Percentiles rank a stretch among this genome's conserved stretches.
Evolutionary conservation across 2,113 vertebrate genomes (phyloP).

Genomic region (Eublepharis macularius): DNA sequence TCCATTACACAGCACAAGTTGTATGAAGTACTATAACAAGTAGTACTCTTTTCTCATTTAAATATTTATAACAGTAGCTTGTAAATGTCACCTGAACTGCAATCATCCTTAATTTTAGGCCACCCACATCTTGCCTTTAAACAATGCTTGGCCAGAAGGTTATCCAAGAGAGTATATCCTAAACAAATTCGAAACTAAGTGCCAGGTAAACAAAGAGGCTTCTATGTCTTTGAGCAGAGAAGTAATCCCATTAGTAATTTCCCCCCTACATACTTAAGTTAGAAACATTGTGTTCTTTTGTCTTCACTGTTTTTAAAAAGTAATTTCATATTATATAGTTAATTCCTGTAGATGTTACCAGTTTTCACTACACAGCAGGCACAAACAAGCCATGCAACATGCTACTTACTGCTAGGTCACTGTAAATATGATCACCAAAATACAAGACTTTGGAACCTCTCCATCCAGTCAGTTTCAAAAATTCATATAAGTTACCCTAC

Average conservation of each 20-base stretch:
- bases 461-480: conserved; percentile 98
- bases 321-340: not conserved
- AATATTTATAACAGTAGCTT: conserved; percentile 12
- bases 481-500: conserved; percentile 97
- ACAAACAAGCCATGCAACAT: conserved; percentile 7
- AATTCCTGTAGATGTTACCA: not conserved
- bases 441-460: conserved; percentile 96
- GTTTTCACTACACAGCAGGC: not conserved
- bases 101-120: not conserved
- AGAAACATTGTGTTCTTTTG: not conserved
- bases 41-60: conserved; percentile 7
- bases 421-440: conserved; percentile 99
- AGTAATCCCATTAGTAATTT: not conserved
- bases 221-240: not conserved
- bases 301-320: not conserved
- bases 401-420: conserved; percentile 93
- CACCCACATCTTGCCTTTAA: conserved; percentile 5
- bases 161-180: conserved; percentile 3
- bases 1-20: not conserved
- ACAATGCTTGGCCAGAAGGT: not conserved
- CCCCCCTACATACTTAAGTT: not conserved
- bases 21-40: not conserved
- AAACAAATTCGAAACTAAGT: conserved; percentile 29
- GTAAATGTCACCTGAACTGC: conserved; percentile 11
- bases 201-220: conserved; percentile 25